A percentile compares a stretch with the other conserved stretches of the same genome.
Conservation (phyloP, 2,888 invertebrate genomes). For the Subacronicta megacephala region DNA sequence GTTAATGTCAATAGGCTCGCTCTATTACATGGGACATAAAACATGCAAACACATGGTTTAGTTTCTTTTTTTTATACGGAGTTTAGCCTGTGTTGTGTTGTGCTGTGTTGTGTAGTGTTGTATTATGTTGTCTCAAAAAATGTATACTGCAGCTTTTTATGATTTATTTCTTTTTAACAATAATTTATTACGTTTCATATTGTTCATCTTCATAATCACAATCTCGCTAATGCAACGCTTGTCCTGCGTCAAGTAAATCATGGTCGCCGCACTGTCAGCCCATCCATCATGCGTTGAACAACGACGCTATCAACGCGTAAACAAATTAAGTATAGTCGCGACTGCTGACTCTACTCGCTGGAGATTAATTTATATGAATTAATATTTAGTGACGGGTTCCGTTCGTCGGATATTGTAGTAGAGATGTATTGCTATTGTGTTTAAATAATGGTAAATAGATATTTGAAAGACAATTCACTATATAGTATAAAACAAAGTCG, state of each 20-base stretch:
- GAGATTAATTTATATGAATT: slow-evolving; percentile 14
- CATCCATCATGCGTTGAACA: slow-evolving; percentile 45
- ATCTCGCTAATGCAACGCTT: slow-evolving; percentile 13
- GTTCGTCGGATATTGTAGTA: neutral
- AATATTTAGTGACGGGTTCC: slow-evolving; percentile 14
- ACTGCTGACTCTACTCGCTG: slow-evolving; percentile 3
- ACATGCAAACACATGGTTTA: no score
- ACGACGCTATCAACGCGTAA: slow-evolving; percentile 22
- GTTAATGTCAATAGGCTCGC: no score
- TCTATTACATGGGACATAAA: no score
- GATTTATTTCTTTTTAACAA: neutral
- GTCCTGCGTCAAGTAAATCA: slow-evolving; percentile 23
- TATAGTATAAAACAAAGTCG: no score
- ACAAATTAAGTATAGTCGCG: slow-evolving; percentile 18
- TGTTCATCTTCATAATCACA: slow-evolving; percentile 8
- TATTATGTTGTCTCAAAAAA: no score
- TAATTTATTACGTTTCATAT: neutral
- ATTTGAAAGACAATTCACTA: no score
- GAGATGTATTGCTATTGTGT: no score
- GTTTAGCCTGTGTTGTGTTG: no score
- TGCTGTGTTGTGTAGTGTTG: no score
- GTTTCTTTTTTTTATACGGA: no score
- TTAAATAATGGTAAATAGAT: no score
- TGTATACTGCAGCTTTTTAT: neutral
- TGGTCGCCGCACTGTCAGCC: slow-evolving; percentile 17